Base-by-base conservation (phyloP, 2,797 vertebrate species). In the Etheostoma nigrum region DNA sequence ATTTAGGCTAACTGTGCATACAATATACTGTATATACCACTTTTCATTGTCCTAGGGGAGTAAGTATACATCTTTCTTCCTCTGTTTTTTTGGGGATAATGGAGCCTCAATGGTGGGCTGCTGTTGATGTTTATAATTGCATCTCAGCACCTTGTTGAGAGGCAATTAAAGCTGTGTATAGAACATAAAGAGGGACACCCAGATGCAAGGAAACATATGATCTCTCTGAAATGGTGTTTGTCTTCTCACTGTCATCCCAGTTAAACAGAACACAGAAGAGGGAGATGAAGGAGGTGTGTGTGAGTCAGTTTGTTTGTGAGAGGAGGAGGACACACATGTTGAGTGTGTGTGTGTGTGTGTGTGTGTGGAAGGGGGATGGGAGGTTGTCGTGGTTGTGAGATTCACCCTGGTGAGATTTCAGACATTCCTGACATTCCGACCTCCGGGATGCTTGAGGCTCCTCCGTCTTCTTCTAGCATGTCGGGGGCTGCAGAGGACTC, bases 361-460 rank as follows among this genome's bases (percentile, higher is more conserved):
- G 70, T 77, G 68, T 66, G 65, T 44, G 64, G 64, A 61, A 52
- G 81, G 74, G 86, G 88, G 84, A 61, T 72, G 72, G 86, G 81
- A 77, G 79, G 78, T 76, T 85, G 86, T 89, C 61, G 74, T 74
- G 89, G 89, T 91, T 93, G 93, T 93, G 91, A 94, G 92, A 94
- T 92, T 94, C 91, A 91, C 91, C 87, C 91, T 83, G 85, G 88
- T 94, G 93, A 90, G 89, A 93, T 84, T 92, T 87, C 82, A 87
- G 76, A 89, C 95, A 95, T 96, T 95, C 95, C 93, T 90, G 81
- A 62, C 92, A 95, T 96, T 93, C 95, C 94, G 72, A 91, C 92
- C 92, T 92, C 90, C 5, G 69, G 89, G 90, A 93, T 88, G 90
- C 76, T 91, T 89, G 82, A 90, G 89, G 80, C 88, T 88, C 86